Conservation (phyloP, 1,140 invertebrate genomes). For the Archegozetes longisetosus region DNA sequence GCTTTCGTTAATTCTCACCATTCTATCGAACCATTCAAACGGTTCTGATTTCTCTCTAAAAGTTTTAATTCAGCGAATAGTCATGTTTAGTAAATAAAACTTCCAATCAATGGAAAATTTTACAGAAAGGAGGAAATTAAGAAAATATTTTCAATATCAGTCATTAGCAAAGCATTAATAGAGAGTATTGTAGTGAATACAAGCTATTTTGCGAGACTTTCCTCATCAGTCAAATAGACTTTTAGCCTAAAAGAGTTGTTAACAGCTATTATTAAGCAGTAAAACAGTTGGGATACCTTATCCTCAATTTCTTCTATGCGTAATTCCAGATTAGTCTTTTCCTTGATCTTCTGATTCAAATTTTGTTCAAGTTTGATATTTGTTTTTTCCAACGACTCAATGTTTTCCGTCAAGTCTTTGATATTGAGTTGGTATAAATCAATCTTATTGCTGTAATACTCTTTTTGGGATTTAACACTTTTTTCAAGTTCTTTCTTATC, state of each 20-base stretch:
- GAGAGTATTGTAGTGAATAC: not conserved
- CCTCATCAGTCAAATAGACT: too few species aligned
- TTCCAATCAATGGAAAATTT: not conserved
- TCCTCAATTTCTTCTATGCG: not conserved
- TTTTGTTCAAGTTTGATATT: not conserved
- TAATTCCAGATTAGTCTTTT: not conserved
- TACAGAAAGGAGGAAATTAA: not conserved
- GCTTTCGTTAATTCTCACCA: too few species aligned
- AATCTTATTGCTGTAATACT: not conserved
- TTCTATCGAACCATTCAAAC: too few species aligned
- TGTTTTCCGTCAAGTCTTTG: not conserved
- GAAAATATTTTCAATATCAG: too few species aligned
- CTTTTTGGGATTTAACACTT: not conserved
- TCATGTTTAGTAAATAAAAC: too few species aligned
- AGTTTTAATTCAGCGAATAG: too few species aligned
- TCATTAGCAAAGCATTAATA: too few species aligned
- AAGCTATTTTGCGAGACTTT: not conserved
- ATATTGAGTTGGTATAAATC: not conserved
- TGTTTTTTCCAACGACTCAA: not conserved
- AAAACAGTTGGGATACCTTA: not conserved
- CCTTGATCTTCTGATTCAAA: not conserved
- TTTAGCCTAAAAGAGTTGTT: not conserved
- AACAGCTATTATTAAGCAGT: not conserved
- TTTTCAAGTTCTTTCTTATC: not conserved
- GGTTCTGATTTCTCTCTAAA: too few species aligned